Conservation (phyloP, 2,888 invertebrate genomes). For the Cloeon dipterum region DNA sequence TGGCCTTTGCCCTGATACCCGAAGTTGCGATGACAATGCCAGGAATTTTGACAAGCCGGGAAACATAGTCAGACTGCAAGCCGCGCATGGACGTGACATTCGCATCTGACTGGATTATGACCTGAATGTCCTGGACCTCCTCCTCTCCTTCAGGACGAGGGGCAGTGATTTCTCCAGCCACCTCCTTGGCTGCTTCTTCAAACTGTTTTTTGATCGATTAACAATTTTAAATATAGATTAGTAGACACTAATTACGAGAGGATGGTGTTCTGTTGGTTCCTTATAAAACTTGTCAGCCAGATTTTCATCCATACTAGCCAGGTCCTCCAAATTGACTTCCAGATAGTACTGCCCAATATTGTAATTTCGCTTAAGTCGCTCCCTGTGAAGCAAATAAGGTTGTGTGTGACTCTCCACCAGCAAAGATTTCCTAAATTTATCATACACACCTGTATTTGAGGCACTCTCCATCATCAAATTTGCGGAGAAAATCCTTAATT, state of each 20-base stretch:
- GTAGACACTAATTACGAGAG: conserved; percentile 29
- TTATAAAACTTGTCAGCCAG: conserved; percentile 80
- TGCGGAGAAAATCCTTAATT: conserved; percentile 85
- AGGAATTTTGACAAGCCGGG: conserved; percentile 78
- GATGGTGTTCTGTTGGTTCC: conserved; percentile 77
- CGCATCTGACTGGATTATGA: conserved; percentile 64
- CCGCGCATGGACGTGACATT: conserved; percentile 60
- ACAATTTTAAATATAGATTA: background rate
- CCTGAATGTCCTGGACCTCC: conserved; percentile 76
- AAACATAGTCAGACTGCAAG: conserved; percentile 74
- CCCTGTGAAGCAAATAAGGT: no score
- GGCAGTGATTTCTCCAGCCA: conserved; percentile 88
- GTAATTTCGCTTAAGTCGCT: conserved; percentile 83
- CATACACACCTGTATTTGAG: conserved; percentile 98
- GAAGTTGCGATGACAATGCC: conserved; percentile 91
- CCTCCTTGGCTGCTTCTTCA: conserved; percentile 90
- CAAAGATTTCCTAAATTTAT: conserved; percentile 10
- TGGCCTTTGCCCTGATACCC: conserved; percentile 86
- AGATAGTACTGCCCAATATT: conserved; percentile 71
- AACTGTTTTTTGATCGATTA: conserved; percentile 22
- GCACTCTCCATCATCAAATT: conserved; percentile 89
- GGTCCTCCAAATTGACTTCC: conserved; percentile 82
- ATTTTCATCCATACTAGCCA: conserved; percentile 81
- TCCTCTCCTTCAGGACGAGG: conserved; percentile 82
- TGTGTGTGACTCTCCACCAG: no score